Evolutionary conservation across 2,888 invertebrate genomes (phyloP).

Genomic region (Ptilodon capucinus): DNA sequence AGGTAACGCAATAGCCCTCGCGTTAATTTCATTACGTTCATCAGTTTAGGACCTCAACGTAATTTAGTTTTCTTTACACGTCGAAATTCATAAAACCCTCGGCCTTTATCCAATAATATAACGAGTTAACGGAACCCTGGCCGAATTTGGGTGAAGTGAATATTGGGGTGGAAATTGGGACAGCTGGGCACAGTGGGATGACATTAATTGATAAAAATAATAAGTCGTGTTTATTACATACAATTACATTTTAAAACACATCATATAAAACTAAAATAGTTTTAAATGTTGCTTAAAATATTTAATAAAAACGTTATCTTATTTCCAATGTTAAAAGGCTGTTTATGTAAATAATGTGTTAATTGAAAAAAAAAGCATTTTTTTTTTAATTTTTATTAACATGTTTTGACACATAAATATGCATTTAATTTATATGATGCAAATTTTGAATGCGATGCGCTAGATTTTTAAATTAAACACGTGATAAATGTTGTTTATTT

Average conservation of each 20-base stretch:
- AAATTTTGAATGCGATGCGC: neutral
- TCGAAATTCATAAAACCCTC: slow-evolving; percentile 54
- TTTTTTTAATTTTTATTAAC: no score
- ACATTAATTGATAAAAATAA: no score
- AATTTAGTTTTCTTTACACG: slow-evolving; percentile 49
- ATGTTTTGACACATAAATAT: no score
- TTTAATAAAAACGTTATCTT: no score
- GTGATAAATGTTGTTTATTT: slow-evolving; percentile 11
- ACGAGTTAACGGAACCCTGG: slow-evolving; percentile 46
- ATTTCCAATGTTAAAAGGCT: no score
- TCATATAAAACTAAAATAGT: no score
- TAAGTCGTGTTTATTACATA: no score
- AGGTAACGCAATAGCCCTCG: slow-evolving; percentile 23
- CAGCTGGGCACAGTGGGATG: neutral
- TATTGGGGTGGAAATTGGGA: slow-evolving; percentile 16
- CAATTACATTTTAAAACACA: no score
- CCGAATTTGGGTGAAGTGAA: slow-evolving; percentile 36
- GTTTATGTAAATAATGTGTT: no score
- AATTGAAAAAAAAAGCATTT: no score
- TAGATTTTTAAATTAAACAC: neutral
- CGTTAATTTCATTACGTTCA: slow-evolving; percentile 36
- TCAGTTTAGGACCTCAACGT: slow-evolving; percentile 37
- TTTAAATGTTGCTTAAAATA: no score
- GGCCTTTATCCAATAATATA: slow-evolving; percentile 58
- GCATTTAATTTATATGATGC: neutral